Evolutionary conservation across 2,888 invertebrate genomes (phyloP).

Genomic region (Tenthredo scrophulariae): DNA sequence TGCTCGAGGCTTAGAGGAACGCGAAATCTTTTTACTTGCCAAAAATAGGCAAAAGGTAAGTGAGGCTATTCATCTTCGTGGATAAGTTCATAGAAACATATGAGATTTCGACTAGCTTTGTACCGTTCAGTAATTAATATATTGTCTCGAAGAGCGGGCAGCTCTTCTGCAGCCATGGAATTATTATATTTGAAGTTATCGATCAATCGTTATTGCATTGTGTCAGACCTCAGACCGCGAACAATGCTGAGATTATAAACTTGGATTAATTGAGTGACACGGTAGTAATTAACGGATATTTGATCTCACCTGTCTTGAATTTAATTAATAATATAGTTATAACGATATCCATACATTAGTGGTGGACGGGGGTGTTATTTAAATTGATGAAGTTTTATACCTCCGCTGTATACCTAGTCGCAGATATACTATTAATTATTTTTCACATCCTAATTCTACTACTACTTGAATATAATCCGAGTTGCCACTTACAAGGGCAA

Average conservation of each 20-base stretch:
- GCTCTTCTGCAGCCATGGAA: neutral
- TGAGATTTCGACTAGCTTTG: too few relatives aligned
- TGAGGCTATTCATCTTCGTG: neutral
- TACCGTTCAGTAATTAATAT: neutral
- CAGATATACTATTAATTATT: neutral
- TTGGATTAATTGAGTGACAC: constrained; percentile 46
- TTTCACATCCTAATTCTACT: neutral
- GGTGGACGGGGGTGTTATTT: neutral
- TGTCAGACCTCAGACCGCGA: constrained; percentile 42
- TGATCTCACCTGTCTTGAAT: constrained; percentile 40
- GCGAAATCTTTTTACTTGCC: constrained; percentile 1
- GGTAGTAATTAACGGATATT: constrained; percentile 48
- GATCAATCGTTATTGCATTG: constrained; percentile 46
- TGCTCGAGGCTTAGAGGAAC: neutral
- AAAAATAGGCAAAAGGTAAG: constrained; percentile 7
- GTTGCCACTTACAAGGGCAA: constrained; percentile 42
- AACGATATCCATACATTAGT: neutral
- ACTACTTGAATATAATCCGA: constrained; percentile 15
- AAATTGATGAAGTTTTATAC: neutral
- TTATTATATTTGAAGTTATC: constrained; percentile 35
- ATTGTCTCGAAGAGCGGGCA: neutral
- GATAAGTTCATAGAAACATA: neutral
- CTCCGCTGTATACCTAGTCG: neutral
- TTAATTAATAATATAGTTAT: constrained; percentile 23
- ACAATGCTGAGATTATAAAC: constrained; percentile 36